Percentiles rank a stretch among this genome's conserved stretches.
phyloP scores from a whole-genome alignment of 2,797 vertebrate genomes.

The Halcyon smyrnensis region DNA sequence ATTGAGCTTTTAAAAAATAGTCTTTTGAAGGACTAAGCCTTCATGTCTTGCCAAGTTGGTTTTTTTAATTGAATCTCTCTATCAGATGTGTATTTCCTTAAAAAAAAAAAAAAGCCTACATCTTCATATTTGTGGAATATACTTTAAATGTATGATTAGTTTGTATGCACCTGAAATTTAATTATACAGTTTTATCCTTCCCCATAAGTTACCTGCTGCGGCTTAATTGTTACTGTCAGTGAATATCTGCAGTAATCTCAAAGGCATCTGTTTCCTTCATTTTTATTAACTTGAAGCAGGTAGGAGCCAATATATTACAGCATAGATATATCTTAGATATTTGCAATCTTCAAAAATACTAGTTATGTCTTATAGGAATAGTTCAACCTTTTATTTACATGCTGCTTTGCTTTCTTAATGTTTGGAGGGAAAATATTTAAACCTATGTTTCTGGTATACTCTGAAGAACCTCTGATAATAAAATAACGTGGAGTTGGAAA shows the following conservation, averaged over 20 bases:
- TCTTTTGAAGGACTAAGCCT: not conserved
- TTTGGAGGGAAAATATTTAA: not conserved
- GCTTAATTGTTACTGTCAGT: constrained; percentile 12
- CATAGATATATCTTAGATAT: not conserved
- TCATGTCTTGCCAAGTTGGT: not conserved
- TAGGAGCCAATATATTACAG: not conserved
- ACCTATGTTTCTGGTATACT: not conserved
- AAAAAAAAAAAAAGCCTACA: not conserved
- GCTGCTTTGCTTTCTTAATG: not conserved
- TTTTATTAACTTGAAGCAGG: constrained; percentile 8
- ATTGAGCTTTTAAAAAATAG: not conserved
- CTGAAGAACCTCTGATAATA: not conserved
- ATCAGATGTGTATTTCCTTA: not conserved
- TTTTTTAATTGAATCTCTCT: not conserved
- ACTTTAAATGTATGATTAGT: not conserved
- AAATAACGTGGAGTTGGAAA: not conserved
- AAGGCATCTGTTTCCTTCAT: not conserved
- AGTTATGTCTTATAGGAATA: not conserved
- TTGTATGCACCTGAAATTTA: not conserved
- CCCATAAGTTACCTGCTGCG: not conserved
- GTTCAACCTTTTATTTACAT: not conserved
- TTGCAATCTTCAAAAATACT: not conserved
- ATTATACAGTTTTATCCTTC: not conserved
- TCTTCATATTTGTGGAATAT: not conserved
- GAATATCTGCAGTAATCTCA: not conserved